Evolutionary conservation across 1,140 invertebrate genomes (phyloP).

Genomic region (Pinna nobilis): DNA sequence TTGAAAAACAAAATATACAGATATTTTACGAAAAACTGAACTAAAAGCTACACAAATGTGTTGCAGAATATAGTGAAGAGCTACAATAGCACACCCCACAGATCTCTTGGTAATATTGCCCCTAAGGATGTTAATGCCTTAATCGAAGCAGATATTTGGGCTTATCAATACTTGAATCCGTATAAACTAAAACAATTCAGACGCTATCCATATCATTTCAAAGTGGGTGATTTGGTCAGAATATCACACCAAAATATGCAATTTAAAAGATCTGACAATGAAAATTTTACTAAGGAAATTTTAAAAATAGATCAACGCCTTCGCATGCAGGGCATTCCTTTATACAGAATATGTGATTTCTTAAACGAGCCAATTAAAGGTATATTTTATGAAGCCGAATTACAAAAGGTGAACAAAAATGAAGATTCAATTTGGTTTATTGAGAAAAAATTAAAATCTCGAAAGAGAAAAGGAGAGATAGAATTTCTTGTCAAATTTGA

Average conservation of each 20-base stretch:
- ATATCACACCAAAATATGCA: neutral
- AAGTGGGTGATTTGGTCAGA: slow-evolving; percentile 23
- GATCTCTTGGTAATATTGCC: slow-evolving; percentile 18
- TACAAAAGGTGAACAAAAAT: slow-evolving; percentile 15
- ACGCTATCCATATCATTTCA: neutral
- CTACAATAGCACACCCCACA: slow-evolving; percentile 26
- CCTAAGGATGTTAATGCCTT: slow-evolving; percentile 18
- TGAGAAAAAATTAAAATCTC: slow-evolving; percentile 22
- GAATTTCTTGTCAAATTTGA: slow-evolving; percentile 5
- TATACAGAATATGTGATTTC: slow-evolving; percentile 7
- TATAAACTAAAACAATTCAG: neutral
- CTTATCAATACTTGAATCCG: slow-evolving; percentile 21
- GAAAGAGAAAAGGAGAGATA: slow-evolving; percentile 8
- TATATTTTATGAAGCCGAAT: slow-evolving; percentile 16
- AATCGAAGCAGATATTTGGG: slow-evolving; percentile 26
- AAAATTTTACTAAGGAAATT: slow-evolving; percentile 23
- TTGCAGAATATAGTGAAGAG: slow-evolving; percentile 20
- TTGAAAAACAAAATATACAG: slow-evolving; percentile 20
- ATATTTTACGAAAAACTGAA: slow-evolving; percentile 26
- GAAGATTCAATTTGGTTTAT: slow-evolving; percentile 18
- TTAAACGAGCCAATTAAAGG: slow-evolving; percentile 10
- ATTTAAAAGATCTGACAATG: slow-evolving; percentile 12
- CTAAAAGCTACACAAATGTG: slow-evolving; percentile 14
- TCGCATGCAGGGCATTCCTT: slow-evolving; percentile 13
- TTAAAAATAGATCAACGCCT: slow-evolving; percentile 7